phyloP scores from a whole-genome alignment of 2,797 vertebrate genomes.

The Acipenser oxyrinchus region DNA sequence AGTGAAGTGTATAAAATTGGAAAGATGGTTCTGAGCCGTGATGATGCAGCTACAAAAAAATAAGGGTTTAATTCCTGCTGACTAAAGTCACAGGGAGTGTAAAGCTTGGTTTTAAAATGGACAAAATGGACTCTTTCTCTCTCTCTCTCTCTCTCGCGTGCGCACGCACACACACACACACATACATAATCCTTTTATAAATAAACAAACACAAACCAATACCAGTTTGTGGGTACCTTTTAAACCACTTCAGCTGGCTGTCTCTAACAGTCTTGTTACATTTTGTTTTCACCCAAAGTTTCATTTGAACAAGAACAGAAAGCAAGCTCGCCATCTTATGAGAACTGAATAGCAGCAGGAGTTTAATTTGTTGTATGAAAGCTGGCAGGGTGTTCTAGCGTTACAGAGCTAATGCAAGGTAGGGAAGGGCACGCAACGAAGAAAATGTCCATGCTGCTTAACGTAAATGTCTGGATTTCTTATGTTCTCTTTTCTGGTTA shows the following conservation, averaged over 20 bases:
- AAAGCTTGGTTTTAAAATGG: too few relatives aligned
- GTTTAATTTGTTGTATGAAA: constrained; percentile 31
- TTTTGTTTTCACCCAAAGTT: background rate
- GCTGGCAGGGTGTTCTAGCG: constrained; percentile 15
- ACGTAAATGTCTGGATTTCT: too few relatives aligned
- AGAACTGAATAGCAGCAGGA: constrained; percentile 14
- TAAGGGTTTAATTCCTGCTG: too few relatives aligned
- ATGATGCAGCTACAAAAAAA: too few relatives aligned
- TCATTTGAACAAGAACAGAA: constrained; percentile 7
- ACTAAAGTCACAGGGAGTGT: too few relatives aligned
- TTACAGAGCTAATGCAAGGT: constrained; percentile 10
- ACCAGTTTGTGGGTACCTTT: too few relatives aligned
- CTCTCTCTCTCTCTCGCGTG: too few relatives aligned
- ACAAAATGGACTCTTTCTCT: background rate
- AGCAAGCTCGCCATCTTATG: constrained; percentile 5
- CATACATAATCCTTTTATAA: too few relatives aligned
- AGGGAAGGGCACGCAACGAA: background rate
- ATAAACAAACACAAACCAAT: too few relatives aligned
- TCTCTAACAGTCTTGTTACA: background rate
- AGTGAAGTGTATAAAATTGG: too few relatives aligned
- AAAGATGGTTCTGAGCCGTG: too few relatives aligned
- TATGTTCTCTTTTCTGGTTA: too few relatives aligned
- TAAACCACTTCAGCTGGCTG: background rate
- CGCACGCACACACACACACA: background rate
- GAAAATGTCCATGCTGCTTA: constrained; percentile 10